Base-by-base conservation (phyloP, 1,140 invertebrate genomes). In the Sinonovacula constricta region DNA sequence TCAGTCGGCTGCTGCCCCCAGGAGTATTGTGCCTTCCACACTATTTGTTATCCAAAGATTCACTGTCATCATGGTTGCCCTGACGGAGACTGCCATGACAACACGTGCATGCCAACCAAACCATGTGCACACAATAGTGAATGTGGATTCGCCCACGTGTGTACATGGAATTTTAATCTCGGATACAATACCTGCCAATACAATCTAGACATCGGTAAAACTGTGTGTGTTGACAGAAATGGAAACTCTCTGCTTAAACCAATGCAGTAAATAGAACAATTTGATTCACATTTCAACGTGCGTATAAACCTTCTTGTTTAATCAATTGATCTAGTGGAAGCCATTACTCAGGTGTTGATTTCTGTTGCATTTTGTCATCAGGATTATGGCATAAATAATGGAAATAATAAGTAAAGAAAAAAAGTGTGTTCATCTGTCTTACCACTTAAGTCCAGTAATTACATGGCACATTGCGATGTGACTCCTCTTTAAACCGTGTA, bases 171-270 rank as follows among this genome's bases (percentile, higher is more conserved):
- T 72, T 87, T 74, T 76, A 89, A 89, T 60, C 83, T 89, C 0
- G 88, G 88, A 28, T 89, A 89, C 62, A 34, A 75, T 57, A 83
- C 83, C 1, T 89, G 88, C 51, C 88, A 89, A 67, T 89, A 88
- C 69, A 86, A 89, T 60, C 80, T 89, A 22, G 85, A 88, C 62
- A 86, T 89, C 24, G 88, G 87, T 1, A 85, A 74, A 95, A 91
- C 85, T 93, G 93, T 56, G 92, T 90, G 88, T 95, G 95, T 10
- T 93, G 94, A 89, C 39, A 57, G 34, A 4, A 57, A 77, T 3
- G 63, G 74, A 22, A 53, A 63, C 65, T 63, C 71, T 22, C 45
- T 74, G 18, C 24, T 28, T 2, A 74, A 53, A 65, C 59, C 57
- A 2, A 45, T 74, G 22, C 28, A 24, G 4, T 60, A 60, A n/a